A percentile compares a stretch with the other conserved stretches of the same genome.
Evolutionary conservation across 2,888 invertebrate species (phyloP).

Genomic region (Mayetiola destructor): DNA sequence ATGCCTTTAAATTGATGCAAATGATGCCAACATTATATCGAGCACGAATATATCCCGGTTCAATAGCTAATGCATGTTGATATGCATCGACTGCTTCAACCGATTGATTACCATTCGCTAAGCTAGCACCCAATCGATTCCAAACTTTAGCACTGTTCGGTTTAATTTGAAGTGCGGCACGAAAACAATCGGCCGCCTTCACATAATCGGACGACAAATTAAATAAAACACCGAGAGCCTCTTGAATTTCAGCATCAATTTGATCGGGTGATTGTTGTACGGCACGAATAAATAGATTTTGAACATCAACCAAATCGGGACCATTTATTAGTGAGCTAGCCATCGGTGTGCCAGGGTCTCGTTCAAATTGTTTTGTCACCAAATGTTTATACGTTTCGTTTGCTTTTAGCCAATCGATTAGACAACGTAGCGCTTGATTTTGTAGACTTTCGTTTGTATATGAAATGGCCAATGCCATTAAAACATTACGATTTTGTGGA

Average conservation of each 20-base stretch:
- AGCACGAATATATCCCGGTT: constrained; percentile 92
- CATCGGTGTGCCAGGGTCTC: constrained; percentile 25
- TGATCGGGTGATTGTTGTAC: constrained; percentile 58
- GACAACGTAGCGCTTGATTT: constrained; percentile 69
- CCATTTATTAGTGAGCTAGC: constrained; percentile 37
- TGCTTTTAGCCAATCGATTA: constrained; percentile 61
- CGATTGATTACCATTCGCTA: constrained; percentile 88
- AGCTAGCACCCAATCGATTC: constrained; percentile 93
- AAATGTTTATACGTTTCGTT: constrained; percentile 73
- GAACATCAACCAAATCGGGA: constrained; percentile 43
- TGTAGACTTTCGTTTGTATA: constrained; percentile 94
- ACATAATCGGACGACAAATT: constrained; percentile 89
- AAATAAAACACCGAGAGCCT: constrained; percentile 87
- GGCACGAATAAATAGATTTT: constrained; percentile 61
- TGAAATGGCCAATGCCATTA: constrained; percentile 83
- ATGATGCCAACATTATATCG: constrained; percentile 96
- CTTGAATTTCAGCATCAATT: constrained; percentile 82
- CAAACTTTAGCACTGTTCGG: constrained; percentile 73
- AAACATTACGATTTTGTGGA: constrained; percentile 63
- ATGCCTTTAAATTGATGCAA: constrained; percentile 88
- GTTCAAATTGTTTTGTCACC: constrained; percentile 40
- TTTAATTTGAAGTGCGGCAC: constrained; percentile 69
- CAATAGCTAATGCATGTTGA: constrained; percentile 72
- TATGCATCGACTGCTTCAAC: constrained; percentile 96
- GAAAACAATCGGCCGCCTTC: constrained; percentile 93